These are phyloP conservation scores for Lagopus leucura DNA, from an alignment of 2,113 vertebrate species.

Conservation along the genomic window DNA sequence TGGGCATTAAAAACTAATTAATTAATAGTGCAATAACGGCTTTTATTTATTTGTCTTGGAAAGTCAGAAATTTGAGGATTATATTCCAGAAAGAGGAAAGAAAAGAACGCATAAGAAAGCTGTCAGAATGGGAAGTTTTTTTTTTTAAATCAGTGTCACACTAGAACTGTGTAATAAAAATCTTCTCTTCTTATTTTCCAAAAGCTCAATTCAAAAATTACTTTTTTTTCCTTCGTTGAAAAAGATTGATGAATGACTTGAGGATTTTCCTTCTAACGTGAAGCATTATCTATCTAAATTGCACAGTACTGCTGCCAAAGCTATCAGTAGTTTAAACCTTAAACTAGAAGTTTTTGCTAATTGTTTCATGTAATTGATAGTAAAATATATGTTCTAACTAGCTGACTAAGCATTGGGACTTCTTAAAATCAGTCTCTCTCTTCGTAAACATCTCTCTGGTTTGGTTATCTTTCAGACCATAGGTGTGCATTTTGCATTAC, in stretches of 20 bases:
- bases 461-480: not conserved
- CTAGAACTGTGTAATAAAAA: not conserved
- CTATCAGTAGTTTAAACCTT: not conserved
- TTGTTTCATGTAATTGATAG: not conserved
- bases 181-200: not conserved
- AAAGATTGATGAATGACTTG: not conserved
- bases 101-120: not conserved
- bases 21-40: not conserved
- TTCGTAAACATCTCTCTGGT: not conserved
- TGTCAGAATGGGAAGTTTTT: not conserved
- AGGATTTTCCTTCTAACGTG: not conserved
- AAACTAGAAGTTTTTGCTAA: not conserved
- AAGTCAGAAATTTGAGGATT: not conserved
- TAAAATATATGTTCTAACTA: not conserved
- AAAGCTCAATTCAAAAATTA: not conserved
- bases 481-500: not conserved
- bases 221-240: not conserved
- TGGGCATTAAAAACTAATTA: not conserved
- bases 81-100: not conserved
- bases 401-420: not conserved
- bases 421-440: accelerated
- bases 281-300: not conserved
- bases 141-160: not conserved
- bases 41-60: not conserved
- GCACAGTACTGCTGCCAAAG: not conserved